Evolutionary conservation across 2,888 invertebrate genomes (phyloP).

Genomic region (Drosophila prolongata): DNA sequence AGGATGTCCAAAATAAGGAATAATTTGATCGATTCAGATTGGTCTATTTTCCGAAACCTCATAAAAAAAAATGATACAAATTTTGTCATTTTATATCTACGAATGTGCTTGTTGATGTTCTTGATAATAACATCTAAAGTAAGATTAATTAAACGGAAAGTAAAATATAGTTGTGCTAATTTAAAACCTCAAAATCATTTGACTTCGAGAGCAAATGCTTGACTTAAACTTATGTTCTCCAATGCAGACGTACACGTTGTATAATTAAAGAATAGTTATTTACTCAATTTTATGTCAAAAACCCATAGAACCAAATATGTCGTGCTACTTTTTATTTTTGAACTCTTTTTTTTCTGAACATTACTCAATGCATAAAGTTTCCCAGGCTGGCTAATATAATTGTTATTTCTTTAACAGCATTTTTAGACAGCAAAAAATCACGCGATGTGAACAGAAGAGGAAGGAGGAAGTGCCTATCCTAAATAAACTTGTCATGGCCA

Average conservation of each 20-base stretch:
- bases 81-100: too few species aligned
- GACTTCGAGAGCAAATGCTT: neutral
- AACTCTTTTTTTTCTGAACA: slow-evolving; percentile 15
- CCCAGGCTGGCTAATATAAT: slow-evolving; percentile 36
- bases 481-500: slow-evolving; percentile 58
- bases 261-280: slow-evolving; percentile 13
- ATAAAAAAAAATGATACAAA: too few species aligned
- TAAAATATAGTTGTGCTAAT: too few species aligned
- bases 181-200: neutral
- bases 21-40: neutral
- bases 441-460: slow-evolving; percentile 1
- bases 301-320: slow-evolving; percentile 9
- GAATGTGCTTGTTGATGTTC: too few species aligned
- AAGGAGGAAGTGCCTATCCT: slow-evolving; percentile 29
- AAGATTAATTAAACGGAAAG: too few species aligned
- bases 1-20: neutral
- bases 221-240: too few species aligned
- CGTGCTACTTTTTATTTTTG: slow-evolving; percentile 29
- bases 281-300: slow-evolving; percentile 18
- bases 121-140: too few species aligned
- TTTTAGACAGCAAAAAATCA: slow-evolving; percentile 7
- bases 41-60: neutral
- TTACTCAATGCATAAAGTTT: slow-evolving; percentile 32
- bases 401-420: slow-evolving; percentile 9
- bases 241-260: neutral